A percentile compares a stretch with the other conserved stretches of the same genome.
Evolutionary conservation across 2,113 vertebrate species (phyloP).

Genomic region (Heliornis fulica): DNA sequence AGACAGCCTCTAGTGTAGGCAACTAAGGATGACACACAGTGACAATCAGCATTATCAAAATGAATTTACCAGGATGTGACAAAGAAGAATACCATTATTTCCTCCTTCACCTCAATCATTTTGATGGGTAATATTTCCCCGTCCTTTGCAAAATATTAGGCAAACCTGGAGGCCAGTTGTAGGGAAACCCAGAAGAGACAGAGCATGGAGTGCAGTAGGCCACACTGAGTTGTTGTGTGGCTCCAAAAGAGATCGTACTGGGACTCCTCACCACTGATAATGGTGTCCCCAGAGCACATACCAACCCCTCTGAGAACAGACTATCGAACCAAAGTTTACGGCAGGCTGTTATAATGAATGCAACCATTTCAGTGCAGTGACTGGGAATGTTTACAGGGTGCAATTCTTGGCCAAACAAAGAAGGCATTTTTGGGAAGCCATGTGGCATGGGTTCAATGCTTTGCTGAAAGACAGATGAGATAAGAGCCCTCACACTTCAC

Average conservation of each 20-base stretch:
- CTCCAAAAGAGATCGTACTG: background rate
- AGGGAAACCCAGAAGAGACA: background rate
- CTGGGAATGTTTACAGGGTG: background rate
- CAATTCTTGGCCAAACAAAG: constrained; percentile 2
- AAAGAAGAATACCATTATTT: background rate
- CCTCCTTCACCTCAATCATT: background rate
- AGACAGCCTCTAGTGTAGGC: background rate
- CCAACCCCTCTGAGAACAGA: background rate
- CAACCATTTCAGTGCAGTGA: background rate
- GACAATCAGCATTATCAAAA: background rate
- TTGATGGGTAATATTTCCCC: background rate
- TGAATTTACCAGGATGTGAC: background rate
- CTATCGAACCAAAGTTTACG: background rate
- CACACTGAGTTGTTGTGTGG: background rate
- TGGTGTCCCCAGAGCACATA: background rate
- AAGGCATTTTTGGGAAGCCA: background rate
- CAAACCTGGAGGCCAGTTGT: background rate
- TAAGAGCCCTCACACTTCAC: background rate
- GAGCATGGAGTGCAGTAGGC: background rate
- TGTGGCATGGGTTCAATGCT: background rate
- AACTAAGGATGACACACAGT: background rate
- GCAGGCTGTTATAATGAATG: background rate
- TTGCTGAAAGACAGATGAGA: background rate
- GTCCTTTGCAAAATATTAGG: background rate
- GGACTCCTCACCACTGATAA: background rate